Base-by-base conservation (phyloP, 1,140 invertebrate genomes). In the Lysiphlebus fabarum region DNA sequence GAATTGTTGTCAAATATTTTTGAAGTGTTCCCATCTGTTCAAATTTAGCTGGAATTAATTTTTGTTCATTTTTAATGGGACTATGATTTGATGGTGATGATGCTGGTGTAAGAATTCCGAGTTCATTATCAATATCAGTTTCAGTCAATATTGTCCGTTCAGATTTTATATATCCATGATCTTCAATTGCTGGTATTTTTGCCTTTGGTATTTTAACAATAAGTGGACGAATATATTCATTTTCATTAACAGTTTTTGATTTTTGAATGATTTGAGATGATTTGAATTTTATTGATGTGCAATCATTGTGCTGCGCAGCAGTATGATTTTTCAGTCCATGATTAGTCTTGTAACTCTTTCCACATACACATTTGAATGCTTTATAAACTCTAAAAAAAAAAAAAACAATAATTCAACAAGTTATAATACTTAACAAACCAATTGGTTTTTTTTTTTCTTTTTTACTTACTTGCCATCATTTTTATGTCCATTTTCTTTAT, bases 401-500 rank as follows among this genome's bases (percentile, higher is more conserved):
- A 42, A 53, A 14, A 9, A 36, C 5, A 36, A 12, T n/a, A 8
- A 14, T 45, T 44, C 12, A 34, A 4, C 17, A 8, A 14, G 5
- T 51, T 14, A 6, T 10, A n/a, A n/a, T n/a, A 9, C 2, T 45
- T 5, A 11, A 40, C 38, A 40, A 11, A 11, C 1, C 10, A 11
- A 3, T 7, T 11, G 38, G 38, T 9, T 44, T 55, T 44, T 26
- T 26, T 26, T 26, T 26, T 2, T 1, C 2, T 38, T 51, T 59
- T 65, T 40, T 68, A 83, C 85, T 82, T 75, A 90, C 87, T 87
- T 90, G 70, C 85, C 85, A 69, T 90, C 88, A 71, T 90, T 90
- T 75, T 89, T 90, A 72, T 92, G 90, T 8, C 89, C 89, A 76
- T 91, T 90, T 73, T 90, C 89, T 2, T 87, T 88, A 78, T 93